A percentile compares a stretch with the other conserved stretches of the same genome.
Conservation (phyloP, 2,888 invertebrate genomes). For the Lomographa bimaculata region DNA sequence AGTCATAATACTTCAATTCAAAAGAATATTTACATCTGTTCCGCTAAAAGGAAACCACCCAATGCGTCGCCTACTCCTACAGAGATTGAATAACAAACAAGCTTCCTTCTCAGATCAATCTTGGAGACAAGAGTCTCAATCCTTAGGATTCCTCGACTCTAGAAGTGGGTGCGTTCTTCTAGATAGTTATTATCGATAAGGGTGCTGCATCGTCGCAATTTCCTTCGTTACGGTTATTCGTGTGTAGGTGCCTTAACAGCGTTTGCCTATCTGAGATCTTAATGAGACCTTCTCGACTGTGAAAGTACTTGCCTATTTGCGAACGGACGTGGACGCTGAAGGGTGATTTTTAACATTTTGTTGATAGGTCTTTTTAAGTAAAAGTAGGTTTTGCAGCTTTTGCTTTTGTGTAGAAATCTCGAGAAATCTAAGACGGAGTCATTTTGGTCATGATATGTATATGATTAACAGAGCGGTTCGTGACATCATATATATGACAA, state of each 20-base stretch:
- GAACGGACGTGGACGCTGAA: slow-evolving; percentile 6
- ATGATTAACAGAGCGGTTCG: no score
- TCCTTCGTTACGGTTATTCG: slow-evolving; percentile 22
- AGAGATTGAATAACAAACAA: slow-evolving; percentile 12
- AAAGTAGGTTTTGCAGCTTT: no score
- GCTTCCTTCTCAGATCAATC: slow-evolving; percentile 7
- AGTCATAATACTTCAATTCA: no score
- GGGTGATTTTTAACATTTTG: slow-evolving; percentile 3
- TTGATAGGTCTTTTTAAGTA: no score
- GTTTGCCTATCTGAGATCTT: slow-evolving; percentile 34
- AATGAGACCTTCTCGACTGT: slow-evolving; percentile 30
- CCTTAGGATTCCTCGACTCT: slow-evolving; percentile 8
- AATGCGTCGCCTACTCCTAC: no score
- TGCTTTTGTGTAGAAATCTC: no score
- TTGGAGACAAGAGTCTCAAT: slow-evolving; percentile 14
- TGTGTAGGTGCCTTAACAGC: slow-evolving; percentile 22
- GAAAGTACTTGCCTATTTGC: slow-evolving; percentile 23
- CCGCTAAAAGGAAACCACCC: no score
- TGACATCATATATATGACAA: no score
- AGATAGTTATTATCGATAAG: slow-evolving; percentile 38
- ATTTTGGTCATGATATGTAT: no score
- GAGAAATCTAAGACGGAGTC: no score
- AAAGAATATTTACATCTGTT: no score
- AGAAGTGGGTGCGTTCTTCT: slow-evolving; percentile 23
- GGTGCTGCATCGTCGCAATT: slow-evolving; percentile 31